phyloP scores from a whole-genome alignment of 2,113 vertebrate species.

The Fregata magnificens region DNA sequence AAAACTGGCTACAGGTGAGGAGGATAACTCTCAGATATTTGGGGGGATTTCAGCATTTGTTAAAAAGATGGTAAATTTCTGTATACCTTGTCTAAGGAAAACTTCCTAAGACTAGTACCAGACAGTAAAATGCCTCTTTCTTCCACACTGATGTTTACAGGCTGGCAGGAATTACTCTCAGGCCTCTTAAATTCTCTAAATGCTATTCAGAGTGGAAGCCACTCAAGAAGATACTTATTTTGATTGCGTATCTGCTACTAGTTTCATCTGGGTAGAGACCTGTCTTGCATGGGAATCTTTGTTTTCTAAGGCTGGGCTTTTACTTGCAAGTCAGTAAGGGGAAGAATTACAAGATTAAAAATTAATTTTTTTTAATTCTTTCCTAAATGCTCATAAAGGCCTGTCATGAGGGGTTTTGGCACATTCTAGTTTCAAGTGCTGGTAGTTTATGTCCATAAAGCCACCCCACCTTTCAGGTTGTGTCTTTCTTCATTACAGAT shows the following conservation, averaged over 20 bases:
- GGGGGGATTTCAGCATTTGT: neutral
- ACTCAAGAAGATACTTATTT: neutral
- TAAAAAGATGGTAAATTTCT: neutral
- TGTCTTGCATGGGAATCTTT: neutral
- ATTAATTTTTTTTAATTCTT: neutral
- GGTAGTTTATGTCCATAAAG: neutral
- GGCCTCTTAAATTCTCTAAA: neutral
- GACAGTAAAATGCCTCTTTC: neutral
- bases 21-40: neutral
- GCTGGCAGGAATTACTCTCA: neutral
- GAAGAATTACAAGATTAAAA: neutral
- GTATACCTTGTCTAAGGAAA: neutral
- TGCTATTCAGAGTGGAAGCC: neutral
- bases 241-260: neutral
- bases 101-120: neutral
- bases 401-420: neutral
- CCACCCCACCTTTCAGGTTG: neutral
- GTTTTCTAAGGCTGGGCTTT: neutral
- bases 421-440: neutral
- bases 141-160: neutral
- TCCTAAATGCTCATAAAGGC: neutral
- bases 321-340: neutral
- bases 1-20: neutral
- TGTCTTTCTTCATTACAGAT: neutral
- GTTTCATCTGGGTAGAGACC: neutral